Evolutionary conservation across 2,797 vertebrate species (phyloP).

Genomic region (Alauda arvensis): DNA sequence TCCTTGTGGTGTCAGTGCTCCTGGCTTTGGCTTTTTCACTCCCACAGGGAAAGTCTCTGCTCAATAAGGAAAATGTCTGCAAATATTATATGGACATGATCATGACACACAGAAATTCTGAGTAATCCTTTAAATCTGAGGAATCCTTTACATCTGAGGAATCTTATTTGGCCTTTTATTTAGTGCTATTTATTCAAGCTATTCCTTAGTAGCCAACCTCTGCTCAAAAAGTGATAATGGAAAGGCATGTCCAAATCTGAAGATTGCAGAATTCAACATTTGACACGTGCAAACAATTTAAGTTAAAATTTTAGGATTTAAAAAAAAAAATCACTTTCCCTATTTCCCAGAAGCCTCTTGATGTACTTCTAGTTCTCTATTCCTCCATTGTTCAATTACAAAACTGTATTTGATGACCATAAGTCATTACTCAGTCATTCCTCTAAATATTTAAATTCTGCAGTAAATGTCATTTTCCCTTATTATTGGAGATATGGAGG

Average conservation of each 20-base stretch:
- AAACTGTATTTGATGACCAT: conserved; percentile 44
- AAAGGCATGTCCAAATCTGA: background rate
- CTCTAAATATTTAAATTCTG: conserved; percentile 67
- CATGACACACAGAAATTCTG: background rate
- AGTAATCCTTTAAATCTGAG: background rate
- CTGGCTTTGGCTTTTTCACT: background rate
- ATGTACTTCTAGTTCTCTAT: background rate
- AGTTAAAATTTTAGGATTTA: background rate
- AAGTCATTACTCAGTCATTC: conserved; percentile 49
- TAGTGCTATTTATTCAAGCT: background rate
- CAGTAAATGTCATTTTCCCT: conserved; percentile 58
- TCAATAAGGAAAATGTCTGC: background rate
- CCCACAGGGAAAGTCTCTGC: background rate
- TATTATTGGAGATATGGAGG: conserved; percentile 29
- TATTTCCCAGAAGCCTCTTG: background rate
- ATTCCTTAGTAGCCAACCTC: background rate
- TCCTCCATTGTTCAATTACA: conserved; percentile 37
- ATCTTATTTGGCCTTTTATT: background rate
- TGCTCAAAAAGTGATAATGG: background rate
- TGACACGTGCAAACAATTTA: background rate
- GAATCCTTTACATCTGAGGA: background rate
- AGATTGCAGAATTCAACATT: background rate
- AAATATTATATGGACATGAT: background rate
- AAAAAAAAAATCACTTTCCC: background rate
- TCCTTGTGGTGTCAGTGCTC: background rate